A percentile compares a stretch with the other conserved stretches of the same genome.
These are phyloP conservation scores for Saccopteryx bilineata DNA, from an alignment of 2,113 vertebrate species.

Conservation along the genomic window DNA sequence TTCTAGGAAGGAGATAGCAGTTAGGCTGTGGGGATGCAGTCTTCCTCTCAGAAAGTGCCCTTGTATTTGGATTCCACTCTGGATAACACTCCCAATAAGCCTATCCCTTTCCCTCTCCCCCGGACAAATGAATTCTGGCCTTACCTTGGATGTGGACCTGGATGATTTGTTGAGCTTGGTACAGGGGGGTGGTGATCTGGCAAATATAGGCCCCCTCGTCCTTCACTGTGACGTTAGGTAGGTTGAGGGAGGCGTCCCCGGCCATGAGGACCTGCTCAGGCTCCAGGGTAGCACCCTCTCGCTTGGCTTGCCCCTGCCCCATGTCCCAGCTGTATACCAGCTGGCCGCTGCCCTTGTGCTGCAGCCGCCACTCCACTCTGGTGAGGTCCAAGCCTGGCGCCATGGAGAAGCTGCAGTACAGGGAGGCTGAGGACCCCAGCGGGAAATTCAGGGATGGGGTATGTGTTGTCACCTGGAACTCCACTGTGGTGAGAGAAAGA, in stretches of 20 bases:
- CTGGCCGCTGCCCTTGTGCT: conserved; percentile 89
- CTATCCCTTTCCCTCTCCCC: neutral
- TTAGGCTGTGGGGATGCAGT: neutral
- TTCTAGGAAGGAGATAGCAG: neutral
- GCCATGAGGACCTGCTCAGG: conserved; percentile 72
- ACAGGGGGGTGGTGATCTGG: conserved; percentile 83
- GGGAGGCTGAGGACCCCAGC: conserved; percentile 84
- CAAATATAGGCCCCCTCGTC: conserved; percentile 92
- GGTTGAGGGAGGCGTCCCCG: conserved; percentile 87
- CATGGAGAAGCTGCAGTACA: conserved; percentile 90
- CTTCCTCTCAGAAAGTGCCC: neutral
- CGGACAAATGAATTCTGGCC: neutral
- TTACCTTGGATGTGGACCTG: conserved; percentile 89
- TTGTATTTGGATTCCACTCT: neutral
- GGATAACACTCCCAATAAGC: neutral
- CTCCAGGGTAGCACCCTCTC: conserved; percentile 83
- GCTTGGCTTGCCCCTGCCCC: conserved; percentile 60
- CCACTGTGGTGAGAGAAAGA: conserved; percentile 85
- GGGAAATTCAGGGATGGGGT: conserved; percentile 80
- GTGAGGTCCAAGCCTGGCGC: conserved; percentile 80
- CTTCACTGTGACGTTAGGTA: conserved; percentile 84
- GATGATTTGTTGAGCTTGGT: conserved; percentile 90
- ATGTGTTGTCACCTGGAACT: conserved; percentile 90
- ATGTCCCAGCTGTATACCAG: conserved; percentile 84
- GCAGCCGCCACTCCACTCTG: conserved; percentile 90